Base-by-base conservation (phyloP, 1,140 invertebrate genomes). In the Apolygus lucorum region DNA sequence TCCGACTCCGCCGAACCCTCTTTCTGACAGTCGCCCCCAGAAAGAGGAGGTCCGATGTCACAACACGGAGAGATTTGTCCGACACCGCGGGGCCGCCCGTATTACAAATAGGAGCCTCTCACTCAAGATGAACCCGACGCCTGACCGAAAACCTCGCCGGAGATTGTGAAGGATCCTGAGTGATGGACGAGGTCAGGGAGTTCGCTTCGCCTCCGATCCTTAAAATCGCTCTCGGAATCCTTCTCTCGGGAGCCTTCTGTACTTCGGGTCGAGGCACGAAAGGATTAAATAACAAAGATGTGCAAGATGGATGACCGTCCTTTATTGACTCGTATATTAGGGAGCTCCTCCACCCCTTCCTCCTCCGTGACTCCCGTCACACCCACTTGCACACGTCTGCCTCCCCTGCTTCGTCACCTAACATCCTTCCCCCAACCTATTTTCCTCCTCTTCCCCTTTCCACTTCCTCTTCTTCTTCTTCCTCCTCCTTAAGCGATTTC, bases 241-340 rank as follows among this genome's bases (percentile, higher is more conserved):
- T 49, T 22, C 54, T 8, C 22, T 59, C 8, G 22, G 22, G 22
- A 59, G 22, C 4, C 8, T 11, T 8, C 8, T 11, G 22, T 4
- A 14, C 22, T 13, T 24, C 13, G 54, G 34, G 34, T 59, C 54
- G 34, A 22, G 54, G 11, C 54, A 4, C 54, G 22, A 24, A 59
- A 59, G 54, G 54, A 59, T 59, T 59, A 59, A 59, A 59, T 59
- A 59, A 59, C 54, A 59, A 59, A 59, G 54, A 59, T 59, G 54
- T 59, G 54, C 54, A 59, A 59, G 54, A 59, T 59, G 54, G 54
- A 59, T 59, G 54, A 59, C 54, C 54, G 54, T 59, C 54, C 54
- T 59, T 59, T 59, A 59, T 59, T 59, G 54, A 59, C 13, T 24
- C 54, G 54, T 59, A 59, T 59, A 59, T 59, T 59, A 59, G 22